Conservation (phyloP, 2,797 vertebrate species). For the Pseudotriccus pelzelni region DNA sequence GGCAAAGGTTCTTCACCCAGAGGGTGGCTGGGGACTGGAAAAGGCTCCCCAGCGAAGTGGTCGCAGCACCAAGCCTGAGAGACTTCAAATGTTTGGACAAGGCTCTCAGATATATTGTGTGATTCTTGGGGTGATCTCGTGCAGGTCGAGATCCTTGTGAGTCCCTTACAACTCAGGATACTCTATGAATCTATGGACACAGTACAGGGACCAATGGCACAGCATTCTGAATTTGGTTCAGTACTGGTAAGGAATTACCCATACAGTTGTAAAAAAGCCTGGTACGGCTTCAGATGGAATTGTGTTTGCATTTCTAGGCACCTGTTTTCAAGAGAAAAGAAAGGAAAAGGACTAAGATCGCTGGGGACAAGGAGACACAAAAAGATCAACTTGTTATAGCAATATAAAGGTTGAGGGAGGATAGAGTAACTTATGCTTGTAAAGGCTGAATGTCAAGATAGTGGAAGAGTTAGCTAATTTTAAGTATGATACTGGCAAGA, state of each 20-base stretch:
- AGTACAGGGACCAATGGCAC: neutral
- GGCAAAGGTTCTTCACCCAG: neutral
- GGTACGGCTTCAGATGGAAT: neutral
- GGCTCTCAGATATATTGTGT: neutral
- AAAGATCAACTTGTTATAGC: neutral
- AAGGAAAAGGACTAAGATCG: rapidly evolving
- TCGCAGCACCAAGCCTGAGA: neutral
- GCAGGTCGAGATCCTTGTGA: neutral
- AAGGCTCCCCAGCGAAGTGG: neutral
- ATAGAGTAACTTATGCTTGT: neutral
- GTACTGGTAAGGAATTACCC: neutral
- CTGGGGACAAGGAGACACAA: neutral
- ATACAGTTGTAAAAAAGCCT: neutral
- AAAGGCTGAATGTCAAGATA: neutral
- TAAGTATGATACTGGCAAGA: neutral
- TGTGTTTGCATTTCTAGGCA: neutral
- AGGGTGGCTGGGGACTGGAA: neutral
- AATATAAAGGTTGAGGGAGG: neutral
- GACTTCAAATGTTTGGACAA: neutral
- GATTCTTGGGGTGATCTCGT: neutral
- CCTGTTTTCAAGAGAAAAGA: neutral
- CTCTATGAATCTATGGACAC: neutral
- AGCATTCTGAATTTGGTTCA: neutral
- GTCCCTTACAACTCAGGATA: neutral
- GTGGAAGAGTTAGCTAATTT: neutral